phyloP scores from a whole-genome alignment of 2,888 invertebrate species.

The Epirrita christyi region DNA sequence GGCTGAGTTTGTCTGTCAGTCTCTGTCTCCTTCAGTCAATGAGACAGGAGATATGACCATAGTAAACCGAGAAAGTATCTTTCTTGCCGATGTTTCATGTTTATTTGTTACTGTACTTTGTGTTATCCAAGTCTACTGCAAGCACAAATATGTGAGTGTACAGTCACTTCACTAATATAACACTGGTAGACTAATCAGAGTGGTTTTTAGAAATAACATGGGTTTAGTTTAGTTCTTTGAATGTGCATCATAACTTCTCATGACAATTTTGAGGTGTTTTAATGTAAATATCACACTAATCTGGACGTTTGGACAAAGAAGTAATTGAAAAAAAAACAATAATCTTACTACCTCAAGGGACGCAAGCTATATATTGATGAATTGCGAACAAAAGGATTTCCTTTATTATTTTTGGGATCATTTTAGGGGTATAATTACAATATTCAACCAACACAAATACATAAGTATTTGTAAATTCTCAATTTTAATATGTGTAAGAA shows the following conservation, averaged over 20 bases:
- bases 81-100: slow-evolving; percentile 10
- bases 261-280: slow-evolving; percentile 57
- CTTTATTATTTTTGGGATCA: neutral
- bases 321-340: neutral
- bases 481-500: neutral
- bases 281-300: slow-evolving; percentile 67
- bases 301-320: slow-evolving; percentile 64
- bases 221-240: slow-evolving; percentile 52
- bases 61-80: too few relatives aligned
- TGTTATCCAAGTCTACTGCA: neutral
- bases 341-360: neutral
- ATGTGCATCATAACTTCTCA: slow-evolving; percentile 55
- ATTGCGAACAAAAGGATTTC: neutral
- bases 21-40: too few relatives aligned
- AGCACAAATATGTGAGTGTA: slow-evolving; percentile 27
- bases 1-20: too few relatives aligned
- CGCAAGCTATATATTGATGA: too few relatives aligned
- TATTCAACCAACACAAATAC: neutral
- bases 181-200: slow-evolving; percentile 44
- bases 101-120: neutral
- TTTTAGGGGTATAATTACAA: neutral
- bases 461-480: neutral
- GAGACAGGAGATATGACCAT: too few relatives aligned
- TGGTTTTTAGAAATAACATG: slow-evolving; percentile 61
- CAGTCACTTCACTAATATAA: slow-evolving; percentile 27